Conservation (phyloP, 1,140 invertebrate genomes). For the Drosophila biarmipes region DNA sequence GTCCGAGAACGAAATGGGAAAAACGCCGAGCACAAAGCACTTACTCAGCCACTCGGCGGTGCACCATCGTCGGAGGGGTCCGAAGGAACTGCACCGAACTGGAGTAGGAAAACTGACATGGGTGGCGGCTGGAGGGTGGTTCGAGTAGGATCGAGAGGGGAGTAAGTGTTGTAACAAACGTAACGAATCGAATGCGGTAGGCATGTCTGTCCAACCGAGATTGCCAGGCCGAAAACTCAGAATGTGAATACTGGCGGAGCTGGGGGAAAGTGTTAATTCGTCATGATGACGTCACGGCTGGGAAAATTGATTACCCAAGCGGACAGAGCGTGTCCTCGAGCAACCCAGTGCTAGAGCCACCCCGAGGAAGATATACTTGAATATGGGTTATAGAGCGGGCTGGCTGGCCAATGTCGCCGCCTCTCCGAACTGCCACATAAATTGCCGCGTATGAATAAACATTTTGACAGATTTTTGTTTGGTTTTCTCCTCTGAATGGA, state of each 20-base stretch:
- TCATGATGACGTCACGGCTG: constrained; percentile 74
- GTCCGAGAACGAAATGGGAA: constrained; percentile 18
- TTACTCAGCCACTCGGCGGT: constrained; percentile 47
- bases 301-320: constrained; percentile 62
- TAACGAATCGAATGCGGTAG: constrained; percentile 59
- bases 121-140: background rate
- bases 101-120: constrained; percentile 1
- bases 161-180: constrained; percentile 62
- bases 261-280: constrained; percentile 65
- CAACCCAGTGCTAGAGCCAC: constrained; percentile 21
- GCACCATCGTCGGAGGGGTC: constrained; percentile 14
- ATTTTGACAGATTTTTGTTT: constrained; percentile 65
- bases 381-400: constrained; percentile 17
- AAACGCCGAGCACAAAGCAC: constrained; percentile 35
- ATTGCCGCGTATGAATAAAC: constrained; percentile 59
- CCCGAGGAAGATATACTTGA: constrained; percentile 15
- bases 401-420: constrained; percentile 5
- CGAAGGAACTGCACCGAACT: constrained; percentile 2
- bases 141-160: constrained; percentile 5
- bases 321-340: constrained; percentile 59
- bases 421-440: constrained; percentile 42
- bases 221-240: constrained; percentile 29
- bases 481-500: constrained; percentile 51
- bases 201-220: constrained; percentile 37
- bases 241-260: constrained; percentile 23